Evolutionary conservation across 2,797 vertebrate species (phyloP).

Genomic region (Lycodopsis pacificus): DNA sequence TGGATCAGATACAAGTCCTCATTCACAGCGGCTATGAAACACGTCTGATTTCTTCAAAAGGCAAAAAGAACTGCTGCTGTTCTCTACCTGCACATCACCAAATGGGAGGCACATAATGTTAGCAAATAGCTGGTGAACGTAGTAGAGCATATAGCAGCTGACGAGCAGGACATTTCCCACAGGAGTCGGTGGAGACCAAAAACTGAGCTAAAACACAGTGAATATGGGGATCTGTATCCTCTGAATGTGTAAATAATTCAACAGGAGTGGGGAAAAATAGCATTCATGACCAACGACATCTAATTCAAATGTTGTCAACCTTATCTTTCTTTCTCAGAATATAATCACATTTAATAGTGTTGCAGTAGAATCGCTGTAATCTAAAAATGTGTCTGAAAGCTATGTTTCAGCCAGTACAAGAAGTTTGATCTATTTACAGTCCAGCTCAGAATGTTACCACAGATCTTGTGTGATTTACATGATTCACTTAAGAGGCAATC

Average conservation of each 20-base stretch:
- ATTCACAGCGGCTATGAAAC: neutral
- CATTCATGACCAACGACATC: no score
- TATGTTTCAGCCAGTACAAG: neutral
- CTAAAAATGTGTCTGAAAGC: neutral
- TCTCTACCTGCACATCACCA: no score
- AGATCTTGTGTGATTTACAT: constrained; percentile 3
- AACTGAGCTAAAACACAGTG: neutral
- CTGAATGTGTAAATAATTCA: no score
- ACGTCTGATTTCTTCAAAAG: neutral
- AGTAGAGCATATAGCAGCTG: neutral
- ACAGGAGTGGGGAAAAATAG: no score
- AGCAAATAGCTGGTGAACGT: no score
- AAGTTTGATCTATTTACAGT: neutral
- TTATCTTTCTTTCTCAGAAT: neutral
- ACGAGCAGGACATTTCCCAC: neutral
- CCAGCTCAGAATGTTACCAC: neutral
- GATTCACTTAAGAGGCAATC: neutral
- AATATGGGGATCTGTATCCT: neutral
- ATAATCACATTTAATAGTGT: neutral
- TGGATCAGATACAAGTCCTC: neutral
- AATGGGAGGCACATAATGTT: no score
- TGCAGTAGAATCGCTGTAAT: neutral
- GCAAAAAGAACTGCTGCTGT: no score
- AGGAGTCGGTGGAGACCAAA: neutral
- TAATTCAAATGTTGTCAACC: neutral